Percentiles rank a stretch among this genome's conserved stretches.
Evolutionary conservation across 2,797 vertebrate genomes (phyloP).

Genomic region (Zenarchopterus dispar): DNA sequence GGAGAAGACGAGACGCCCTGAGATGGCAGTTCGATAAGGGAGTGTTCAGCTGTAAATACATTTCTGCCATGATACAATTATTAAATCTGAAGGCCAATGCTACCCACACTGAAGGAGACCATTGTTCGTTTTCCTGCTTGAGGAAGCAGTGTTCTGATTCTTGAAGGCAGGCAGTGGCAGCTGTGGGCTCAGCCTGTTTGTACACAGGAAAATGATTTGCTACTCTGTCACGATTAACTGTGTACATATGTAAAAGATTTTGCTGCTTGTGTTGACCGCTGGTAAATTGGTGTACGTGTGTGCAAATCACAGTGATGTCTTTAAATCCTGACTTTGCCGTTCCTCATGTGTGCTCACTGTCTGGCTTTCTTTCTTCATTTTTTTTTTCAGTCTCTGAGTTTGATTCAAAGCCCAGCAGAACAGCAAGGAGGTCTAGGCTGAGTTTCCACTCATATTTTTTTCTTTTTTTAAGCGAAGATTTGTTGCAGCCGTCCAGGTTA

Average conservation of each 20-base stretch:
- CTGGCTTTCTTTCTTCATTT: constrained; percentile 54
- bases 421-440: constrained; percentile 27
- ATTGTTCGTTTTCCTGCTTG: constrained; percentile 80
- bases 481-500: constrained; percentile 24
- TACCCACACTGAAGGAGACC: constrained; percentile 66
- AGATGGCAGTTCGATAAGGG: constrained; percentile 45
- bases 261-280: constrained; percentile 21
- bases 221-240: constrained; percentile 31
- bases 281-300: constrained; percentile 23
- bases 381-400: constrained; percentile 45
- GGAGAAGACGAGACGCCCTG: constrained; percentile 9
- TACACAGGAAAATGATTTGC: constrained; percentile 44
- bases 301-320: constrained; percentile 66
- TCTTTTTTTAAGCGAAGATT: constrained; percentile 11
- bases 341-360: constrained; percentile 79
- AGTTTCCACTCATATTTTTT: constrained; percentile 53
- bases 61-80: constrained; percentile 55
- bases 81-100: constrained; percentile 58
- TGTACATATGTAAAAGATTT: constrained; percentile 20
- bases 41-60: constrained; percentile 50
- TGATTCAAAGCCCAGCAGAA: constrained; percentile 43
- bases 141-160: constrained; percentile 69
- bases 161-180: constrained; percentile 59
- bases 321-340: constrained; percentile 83
- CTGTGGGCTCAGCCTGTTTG: constrained; percentile 50